These are phyloP conservation scores for human (Homo sapiens) DNA, from an alignment of 2,113 vertebrate species.

Conservation along the genomic window GRCh38 chr2:173655001-173655500, in stretches of 20 bases:
- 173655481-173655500: not conserved
- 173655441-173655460: not conserved
- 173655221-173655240: not conserved
- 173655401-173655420: not conserved
- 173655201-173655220: not conserved
- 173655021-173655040: not conserved
- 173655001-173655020: not conserved
- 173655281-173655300: not conserved
- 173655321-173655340: not conserved
- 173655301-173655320: not conserved
- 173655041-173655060: not conserved
- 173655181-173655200: not conserved
- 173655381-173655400: not conserved
- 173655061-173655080: not conserved
- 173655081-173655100: not conserved
- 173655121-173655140: not conserved
- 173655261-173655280: not conserved
- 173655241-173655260: not conserved
- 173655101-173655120: not conserved
- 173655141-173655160: not conserved
- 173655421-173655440: not conserved
- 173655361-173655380: not conserved
- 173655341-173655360: not conserved
- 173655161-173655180: not conserved
- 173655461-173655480: not conserved